phyloP scores from a whole-genome alignment of 2,888 invertebrate species.

The Trichopoda pennipes region DNA sequence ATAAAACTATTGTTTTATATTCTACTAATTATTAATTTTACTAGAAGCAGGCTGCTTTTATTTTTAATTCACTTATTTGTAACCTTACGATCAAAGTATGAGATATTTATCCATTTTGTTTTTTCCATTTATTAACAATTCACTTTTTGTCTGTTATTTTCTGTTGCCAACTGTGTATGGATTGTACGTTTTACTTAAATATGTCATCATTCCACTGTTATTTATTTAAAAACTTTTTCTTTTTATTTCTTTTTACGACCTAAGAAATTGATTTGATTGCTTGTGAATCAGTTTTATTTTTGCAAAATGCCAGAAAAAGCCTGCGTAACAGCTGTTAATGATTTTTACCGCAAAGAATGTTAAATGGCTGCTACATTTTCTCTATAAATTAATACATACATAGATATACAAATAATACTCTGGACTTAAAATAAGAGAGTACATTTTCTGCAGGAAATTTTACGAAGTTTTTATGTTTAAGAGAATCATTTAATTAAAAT shows the following conservation, averaged over 20 bases:
- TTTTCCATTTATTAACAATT: conserved; percentile 38
- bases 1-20: conserved; percentile 33
- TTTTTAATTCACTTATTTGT: conserved; percentile 23
- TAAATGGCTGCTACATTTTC: too few relatives aligned
- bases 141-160: not conserved
- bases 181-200: not conserved
- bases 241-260: conserved; percentile 44
- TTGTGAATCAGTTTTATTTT: not conserved
- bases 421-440: too few relatives aligned
- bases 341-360: too few relatives aligned
- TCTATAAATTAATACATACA: too few relatives aligned
- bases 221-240: conserved; percentile 61
- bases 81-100: not conserved
- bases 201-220: conserved; percentile 15
- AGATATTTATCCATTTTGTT: not conserved
- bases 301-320: conserved; percentile 7
- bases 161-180: not conserved
- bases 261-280: conserved; percentile 21
- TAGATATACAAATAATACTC: too few relatives aligned
- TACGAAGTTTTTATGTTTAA: too few relatives aligned
- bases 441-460: too few relatives aligned
- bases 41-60: conserved; percentile 13
- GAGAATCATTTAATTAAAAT: too few relatives aligned
- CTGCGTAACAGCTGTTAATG: conserved; percentile 43
- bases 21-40: conserved; percentile 9